Evolutionary conservation across 2,113 vertebrate species (phyloP).

Genomic region (Paradoxurus hermaphroditus): DNA sequence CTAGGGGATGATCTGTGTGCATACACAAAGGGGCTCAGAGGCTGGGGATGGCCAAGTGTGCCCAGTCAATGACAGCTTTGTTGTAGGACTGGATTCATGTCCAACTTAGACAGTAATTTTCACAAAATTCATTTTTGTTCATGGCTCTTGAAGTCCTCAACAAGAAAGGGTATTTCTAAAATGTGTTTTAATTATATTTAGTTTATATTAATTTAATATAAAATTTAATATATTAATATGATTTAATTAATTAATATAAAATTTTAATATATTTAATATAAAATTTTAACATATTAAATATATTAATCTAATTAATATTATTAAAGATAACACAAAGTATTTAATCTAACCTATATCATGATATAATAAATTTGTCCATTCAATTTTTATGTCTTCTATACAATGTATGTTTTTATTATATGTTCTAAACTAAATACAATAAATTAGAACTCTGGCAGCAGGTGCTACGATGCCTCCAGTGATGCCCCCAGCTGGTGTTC

Average conservation of each 20-base stretch:
- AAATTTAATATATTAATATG: no score
- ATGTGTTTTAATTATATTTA: neutral
- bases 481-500: neutral
- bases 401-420: neutral
- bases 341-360: neutral
- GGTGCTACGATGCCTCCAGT: neutral
- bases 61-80: neutral
- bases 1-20: neutral
- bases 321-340: neutral
- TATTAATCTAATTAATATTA: neutral
- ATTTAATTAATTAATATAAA: no score
- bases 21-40: neutral
- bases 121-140: neutral
- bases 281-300: no score
- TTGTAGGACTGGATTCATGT: neutral
- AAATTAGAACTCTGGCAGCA: neutral
- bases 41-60: neutral
- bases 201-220: no score
- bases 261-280: no score
- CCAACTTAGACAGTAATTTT: neutral
- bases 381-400: neutral
- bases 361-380: neutral
- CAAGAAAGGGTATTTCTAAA: slow-evolving; percentile 1
- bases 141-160: neutral
- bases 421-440: neutral